Conservation (phyloP, 92 coral and sea anemone species). For the Zoanthus sansibaricus region DNA sequence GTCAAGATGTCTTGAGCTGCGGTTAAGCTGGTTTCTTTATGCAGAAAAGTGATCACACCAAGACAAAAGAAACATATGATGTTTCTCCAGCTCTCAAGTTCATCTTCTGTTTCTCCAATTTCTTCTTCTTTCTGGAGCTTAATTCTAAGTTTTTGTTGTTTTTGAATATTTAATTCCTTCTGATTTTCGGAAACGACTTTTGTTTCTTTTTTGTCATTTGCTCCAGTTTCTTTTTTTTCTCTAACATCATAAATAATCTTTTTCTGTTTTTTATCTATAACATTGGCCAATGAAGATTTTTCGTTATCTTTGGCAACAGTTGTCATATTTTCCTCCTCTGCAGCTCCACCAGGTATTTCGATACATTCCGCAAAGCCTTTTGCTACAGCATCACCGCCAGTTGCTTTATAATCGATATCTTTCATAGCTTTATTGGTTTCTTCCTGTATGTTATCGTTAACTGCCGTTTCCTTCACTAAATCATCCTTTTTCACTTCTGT, state of each 20-base stretch:
- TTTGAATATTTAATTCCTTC: not conserved
- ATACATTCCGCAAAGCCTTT: not conserved
- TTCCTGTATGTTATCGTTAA: no score
- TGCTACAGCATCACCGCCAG: not conserved
- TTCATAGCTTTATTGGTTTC: not conserved
- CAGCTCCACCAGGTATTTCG: not conserved
- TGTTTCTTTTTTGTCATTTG: not conserved
- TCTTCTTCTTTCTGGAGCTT: not conserved
- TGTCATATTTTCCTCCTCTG: not conserved
- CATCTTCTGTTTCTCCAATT: not conserved
- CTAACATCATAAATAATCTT: not conserved
- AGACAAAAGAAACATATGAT: constrained; percentile 28
- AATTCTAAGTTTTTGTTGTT: not conserved
- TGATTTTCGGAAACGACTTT: not conserved
- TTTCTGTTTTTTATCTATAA: not conserved
- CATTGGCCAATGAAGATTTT: not conserved
- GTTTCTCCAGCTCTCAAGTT: constrained; percentile 24
- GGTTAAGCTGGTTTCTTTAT: constrained; percentile 16
- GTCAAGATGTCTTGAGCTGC: constrained; percentile 37
- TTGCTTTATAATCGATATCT: no score
- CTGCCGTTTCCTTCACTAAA: not conserved
- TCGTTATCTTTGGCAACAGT: not conserved
- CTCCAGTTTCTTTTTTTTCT: not conserved
- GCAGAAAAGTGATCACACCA: constrained; percentile 14
- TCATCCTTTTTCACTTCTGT: not conserved